Conservation (phyloP, 2,113 vertebrate species). For the Zosterops borbonicus region DNA sequence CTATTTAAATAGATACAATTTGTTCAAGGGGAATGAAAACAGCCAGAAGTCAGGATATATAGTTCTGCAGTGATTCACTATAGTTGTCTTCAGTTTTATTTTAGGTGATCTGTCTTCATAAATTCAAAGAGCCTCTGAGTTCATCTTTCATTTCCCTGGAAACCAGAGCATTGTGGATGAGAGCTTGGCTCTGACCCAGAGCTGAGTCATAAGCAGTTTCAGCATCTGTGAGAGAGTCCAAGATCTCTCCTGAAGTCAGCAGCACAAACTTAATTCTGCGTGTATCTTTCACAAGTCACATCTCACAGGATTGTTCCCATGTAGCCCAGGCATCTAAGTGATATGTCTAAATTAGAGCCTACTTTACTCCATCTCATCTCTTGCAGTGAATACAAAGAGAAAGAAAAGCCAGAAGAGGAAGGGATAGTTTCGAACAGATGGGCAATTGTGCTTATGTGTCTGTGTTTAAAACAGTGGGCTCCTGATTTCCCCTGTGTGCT, state of each 20-base stretch:
- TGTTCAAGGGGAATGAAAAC: not conserved
- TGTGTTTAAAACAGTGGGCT: not conserved
- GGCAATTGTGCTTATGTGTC: not conserved
- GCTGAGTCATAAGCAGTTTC: not conserved
- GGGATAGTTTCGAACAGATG: not conserved
- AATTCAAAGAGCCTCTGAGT: not conserved
- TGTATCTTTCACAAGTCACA: not conserved
- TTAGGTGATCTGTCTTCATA: not conserved
- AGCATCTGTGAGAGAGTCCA: not conserved
- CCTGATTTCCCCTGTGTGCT: not conserved
- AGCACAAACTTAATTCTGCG: not conserved
- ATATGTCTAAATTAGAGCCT: not conserved
- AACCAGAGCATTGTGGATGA: not conserved
- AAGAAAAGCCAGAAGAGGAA: not conserved
- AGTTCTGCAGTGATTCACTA: not conserved
- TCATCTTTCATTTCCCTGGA: not conserved
- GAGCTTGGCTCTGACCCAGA: not conserved
- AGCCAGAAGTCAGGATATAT: not conserved
- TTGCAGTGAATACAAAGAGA: not conserved
- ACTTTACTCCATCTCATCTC: not conserved
- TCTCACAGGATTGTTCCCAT: not conserved
- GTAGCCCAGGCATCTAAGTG: not conserved
- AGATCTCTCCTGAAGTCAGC: not conserved
- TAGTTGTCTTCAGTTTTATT: not conserved
- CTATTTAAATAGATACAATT: not conserved